phyloP scores from a whole-genome alignment of 1,140 invertebrate species.

The Neoseiulus cucumeris region DNA sequence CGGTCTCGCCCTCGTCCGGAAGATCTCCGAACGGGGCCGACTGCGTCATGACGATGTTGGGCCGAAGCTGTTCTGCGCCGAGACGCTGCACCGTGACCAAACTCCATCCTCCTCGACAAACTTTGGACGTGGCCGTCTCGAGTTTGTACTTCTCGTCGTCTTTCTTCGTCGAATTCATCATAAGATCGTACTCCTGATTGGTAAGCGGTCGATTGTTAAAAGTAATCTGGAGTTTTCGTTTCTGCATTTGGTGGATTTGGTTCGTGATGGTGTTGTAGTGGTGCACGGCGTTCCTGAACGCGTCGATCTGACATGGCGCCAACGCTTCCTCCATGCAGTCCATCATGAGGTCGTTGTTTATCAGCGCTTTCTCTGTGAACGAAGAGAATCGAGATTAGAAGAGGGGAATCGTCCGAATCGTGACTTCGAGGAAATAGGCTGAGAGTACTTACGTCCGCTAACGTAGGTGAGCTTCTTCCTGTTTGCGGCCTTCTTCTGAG shows the following conservation, averaged over 20 bases:
- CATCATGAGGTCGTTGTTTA: slow-evolving; percentile 7
- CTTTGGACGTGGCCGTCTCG: background rate
- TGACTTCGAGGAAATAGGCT: too few relatives aligned
- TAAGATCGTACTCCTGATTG: background rate
- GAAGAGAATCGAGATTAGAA: too few relatives aligned
- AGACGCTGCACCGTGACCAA: background rate
- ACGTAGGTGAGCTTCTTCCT: background rate
- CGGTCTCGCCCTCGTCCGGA: background rate
- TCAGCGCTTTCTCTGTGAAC: background rate
- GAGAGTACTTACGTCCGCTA: background rate
- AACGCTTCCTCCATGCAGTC: background rate
- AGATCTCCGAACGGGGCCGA: background rate
- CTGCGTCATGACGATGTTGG: slow-evolving; percentile 2
- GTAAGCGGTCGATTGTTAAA: background rate
- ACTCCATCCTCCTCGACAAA: background rate
- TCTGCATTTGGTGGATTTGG: background rate
- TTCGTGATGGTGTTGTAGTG: slow-evolving; percentile 5
- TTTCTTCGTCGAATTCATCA: background rate
- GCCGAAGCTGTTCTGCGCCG: background rate
- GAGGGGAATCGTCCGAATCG: too few relatives aligned
- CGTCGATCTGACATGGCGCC: slow-evolving; percentile 4
- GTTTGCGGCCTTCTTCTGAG: slow-evolving; percentile 1
- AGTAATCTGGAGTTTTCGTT: background rate
- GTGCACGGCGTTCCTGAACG: background rate
- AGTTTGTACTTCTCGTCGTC: background rate